phyloP scores from a whole-genome alignment of 2,797 vertebrate species.

The Anguilla obscura region DNA sequence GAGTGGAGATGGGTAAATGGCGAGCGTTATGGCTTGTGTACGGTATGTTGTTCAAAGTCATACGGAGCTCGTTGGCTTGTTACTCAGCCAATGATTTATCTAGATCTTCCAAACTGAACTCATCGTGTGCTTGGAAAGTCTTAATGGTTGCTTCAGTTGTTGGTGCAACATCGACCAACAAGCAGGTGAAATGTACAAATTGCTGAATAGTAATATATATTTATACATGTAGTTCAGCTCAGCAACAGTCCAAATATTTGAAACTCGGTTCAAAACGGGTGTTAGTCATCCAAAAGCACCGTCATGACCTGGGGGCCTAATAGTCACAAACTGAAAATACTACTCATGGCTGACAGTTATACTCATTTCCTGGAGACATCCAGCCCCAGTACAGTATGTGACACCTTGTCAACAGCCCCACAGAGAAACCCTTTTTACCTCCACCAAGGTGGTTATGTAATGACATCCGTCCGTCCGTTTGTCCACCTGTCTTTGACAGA shows the following conservation, averaged over 20 bases:
- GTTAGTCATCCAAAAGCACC: background rate
- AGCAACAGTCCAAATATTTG: background rate
- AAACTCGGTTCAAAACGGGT: background rate
- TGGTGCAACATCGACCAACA: background rate
- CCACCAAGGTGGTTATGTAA: too few relatives aligned
- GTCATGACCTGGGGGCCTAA: background rate
- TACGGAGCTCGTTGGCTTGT: too few relatives aligned
- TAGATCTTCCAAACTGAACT: background rate
- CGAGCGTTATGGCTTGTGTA: too few relatives aligned
- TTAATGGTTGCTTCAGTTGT: background rate
- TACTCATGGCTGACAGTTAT: background rate
- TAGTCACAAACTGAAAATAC: too few relatives aligned
- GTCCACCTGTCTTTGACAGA: too few relatives aligned
- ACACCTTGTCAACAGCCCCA: background rate
- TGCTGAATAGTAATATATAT: too few relatives aligned
- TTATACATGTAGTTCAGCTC: background rate
- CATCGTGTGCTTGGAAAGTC: background rate
- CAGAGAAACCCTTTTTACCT: background rate
- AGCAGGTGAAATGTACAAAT: background rate
- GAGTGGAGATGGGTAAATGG: too few relatives aligned
- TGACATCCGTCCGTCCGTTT: too few relatives aligned
- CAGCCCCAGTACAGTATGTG: background rate
- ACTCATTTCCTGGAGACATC: constrained; percentile 3
- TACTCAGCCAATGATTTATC: too few relatives aligned
- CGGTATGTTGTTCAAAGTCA: too few relatives aligned